These are phyloP conservation scores for Dicyema japonicum DNA, from an alignment of 1,140 invertebrate species.

Conservation along the genomic window DNA sequence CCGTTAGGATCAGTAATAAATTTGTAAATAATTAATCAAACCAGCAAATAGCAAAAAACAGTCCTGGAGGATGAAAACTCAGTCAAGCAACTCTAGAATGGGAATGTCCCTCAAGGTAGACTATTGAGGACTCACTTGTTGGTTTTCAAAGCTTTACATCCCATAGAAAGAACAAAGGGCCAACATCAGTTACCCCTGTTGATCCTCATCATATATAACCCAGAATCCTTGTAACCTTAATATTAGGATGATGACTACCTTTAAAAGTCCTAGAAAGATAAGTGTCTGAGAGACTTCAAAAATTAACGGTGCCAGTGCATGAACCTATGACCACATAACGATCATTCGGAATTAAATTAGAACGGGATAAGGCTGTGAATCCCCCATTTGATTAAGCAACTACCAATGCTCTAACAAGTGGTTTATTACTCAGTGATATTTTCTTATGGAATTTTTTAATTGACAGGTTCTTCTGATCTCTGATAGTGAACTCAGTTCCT, in stretches of 20 bases:
- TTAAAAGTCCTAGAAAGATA: constrained; percentile 35
- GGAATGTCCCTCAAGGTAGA: constrained; percentile 50
- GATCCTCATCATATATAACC: constrained; percentile 32
- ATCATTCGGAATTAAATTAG: constrained; percentile 54
- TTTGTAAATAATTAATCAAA: constrained; percentile 13
- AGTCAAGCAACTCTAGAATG: constrained; percentile 43
- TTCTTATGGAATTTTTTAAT: constrained; percentile 23
- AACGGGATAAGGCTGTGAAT: constrained; percentile 58
- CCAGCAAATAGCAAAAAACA: constrained; percentile 63
- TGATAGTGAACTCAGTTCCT: not conserved
- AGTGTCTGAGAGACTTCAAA: constrained; percentile 65
- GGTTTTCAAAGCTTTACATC: constrained; percentile 71
- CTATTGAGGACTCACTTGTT: constrained; percentile 48
- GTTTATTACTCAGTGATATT: constrained; percentile 14
- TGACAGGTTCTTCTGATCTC: constrained; percentile 13
- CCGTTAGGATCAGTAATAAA: constrained; percentile 79
- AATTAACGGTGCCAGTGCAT: constrained; percentile 65
- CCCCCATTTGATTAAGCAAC: constrained; percentile 61
- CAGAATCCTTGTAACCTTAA: constrained; percentile 52
- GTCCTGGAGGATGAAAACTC: constrained; percentile 67
- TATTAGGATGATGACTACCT: constrained; percentile 45
- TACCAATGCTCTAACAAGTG: constrained; percentile 34
- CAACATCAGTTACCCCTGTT: too few species aligned
- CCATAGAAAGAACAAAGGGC: constrained; percentile 72
- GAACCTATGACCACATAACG: constrained; percentile 52